phyloP scores from a whole-genome alignment of 2,113 vertebrate species.

The Sinocyclocheilus grahami region DNA sequence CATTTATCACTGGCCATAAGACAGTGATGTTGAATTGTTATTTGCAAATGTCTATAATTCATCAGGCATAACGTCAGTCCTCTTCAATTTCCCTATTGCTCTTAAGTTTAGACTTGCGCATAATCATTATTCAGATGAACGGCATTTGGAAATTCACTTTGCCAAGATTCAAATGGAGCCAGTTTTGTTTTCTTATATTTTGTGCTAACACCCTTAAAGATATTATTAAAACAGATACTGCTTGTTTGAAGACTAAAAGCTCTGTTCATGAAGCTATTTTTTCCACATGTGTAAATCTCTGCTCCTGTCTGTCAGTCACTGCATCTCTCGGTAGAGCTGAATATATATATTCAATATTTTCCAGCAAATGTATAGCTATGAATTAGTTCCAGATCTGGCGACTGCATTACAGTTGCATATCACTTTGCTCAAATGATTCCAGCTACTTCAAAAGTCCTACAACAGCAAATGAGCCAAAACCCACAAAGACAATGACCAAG shows the following conservation, averaged over 20 bases:
- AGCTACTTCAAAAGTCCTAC: no score
- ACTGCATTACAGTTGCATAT: no score
- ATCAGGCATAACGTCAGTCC: slow-evolving; percentile 42
- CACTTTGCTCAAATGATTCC: no score
- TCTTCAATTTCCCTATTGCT: slow-evolving; percentile 40
- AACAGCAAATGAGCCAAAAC: background rate
- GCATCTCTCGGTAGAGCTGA: background rate
- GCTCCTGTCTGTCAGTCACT: background rate
- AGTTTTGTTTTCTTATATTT: background rate
- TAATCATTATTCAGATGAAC: slow-evolving; percentile 39
- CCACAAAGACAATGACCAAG: no score
- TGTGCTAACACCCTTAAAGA: slow-evolving; percentile 21
- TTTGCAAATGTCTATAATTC: slow-evolving; percentile 40
- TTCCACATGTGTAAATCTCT: background rate
- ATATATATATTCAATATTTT: background rate
- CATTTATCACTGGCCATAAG: slow-evolving; percentile 50
- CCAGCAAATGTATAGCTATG: background rate
- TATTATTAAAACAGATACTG: slow-evolving; percentile 36
- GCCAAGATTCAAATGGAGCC: slow-evolving; percentile 29
- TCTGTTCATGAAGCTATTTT: slow-evolving; percentile 41
- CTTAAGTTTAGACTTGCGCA: slow-evolving; percentile 53
- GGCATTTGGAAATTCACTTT: slow-evolving; percentile 55
- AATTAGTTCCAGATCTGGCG: background rate
- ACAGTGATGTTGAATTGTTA: slow-evolving; percentile 31
- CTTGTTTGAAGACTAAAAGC: slow-evolving; percentile 19